Percentiles rank a stretch among this genome's conserved stretches.
phyloP scores from a whole-genome alignment of 2,888 invertebrate genomes.

The Torymus tubicola region DNA sequence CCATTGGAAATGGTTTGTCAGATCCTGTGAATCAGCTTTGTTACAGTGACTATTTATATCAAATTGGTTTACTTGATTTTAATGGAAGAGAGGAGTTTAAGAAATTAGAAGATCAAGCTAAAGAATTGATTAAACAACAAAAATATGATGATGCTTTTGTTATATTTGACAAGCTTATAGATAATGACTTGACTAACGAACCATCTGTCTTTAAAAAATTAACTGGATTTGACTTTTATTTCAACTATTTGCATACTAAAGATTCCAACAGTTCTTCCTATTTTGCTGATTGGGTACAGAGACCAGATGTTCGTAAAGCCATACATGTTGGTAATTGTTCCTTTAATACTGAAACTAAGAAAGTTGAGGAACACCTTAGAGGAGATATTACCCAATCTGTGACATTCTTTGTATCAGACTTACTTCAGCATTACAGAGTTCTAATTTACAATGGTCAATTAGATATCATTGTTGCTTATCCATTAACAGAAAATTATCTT shows the following conservation, averaged over 20 bases:
- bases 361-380: constrained; percentile 85
- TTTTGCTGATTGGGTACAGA: constrained; percentile 82
- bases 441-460: constrained; percentile 93
- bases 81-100: constrained; percentile 81
- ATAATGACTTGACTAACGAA: constrained; percentile 81
- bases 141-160: constrained; percentile 85
- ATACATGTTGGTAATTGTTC: constrained; percentile 91
- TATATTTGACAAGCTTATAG: constrained; percentile 84
- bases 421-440: constrained; percentile 83
- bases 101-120: constrained; percentile 79
- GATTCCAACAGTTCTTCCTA: constrained; percentile 78
- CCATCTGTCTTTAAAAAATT: constrained; percentile 83
- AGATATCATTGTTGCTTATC: constrained; percentile 94
- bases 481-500: constrained; percentile 88
- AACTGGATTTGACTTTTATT: constrained; percentile 87
- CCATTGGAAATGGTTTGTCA: constrained; percentile 88
- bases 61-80: constrained; percentile 84
- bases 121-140: constrained; percentile 80
- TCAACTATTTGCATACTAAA: constrained; percentile 83
- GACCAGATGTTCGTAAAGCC: constrained; percentile 81
- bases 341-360: constrained; percentile 80
- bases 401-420: constrained; percentile 83
- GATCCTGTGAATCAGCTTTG: constrained; percentile 88
- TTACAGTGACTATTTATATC: constrained; percentile 88
- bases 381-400: constrained; percentile 90